Conservation (phyloP, 35 echinoderm and acorn worm genomes). For the Holothuria glaberrima region DNA sequence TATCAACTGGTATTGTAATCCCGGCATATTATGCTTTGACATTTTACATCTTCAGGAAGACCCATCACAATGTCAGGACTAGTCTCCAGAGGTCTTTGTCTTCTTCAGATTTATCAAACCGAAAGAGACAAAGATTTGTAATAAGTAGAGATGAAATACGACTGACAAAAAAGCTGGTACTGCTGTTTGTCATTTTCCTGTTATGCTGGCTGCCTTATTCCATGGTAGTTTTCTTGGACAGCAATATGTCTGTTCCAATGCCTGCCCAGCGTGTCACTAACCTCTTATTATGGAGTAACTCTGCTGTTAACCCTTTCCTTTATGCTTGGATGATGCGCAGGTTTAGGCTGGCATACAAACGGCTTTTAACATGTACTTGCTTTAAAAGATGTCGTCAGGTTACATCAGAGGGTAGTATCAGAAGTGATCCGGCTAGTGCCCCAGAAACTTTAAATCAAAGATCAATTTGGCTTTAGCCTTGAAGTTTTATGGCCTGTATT, state of each 20-base stretch:
- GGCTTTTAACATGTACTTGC: conserved; percentile 44
- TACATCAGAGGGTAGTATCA: background rate
- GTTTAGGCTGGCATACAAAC: conserved; percentile 79
- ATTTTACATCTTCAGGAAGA: conserved; percentile 68
- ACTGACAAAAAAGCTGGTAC: conserved; percentile 77
- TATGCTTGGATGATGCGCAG: conserved; percentile 84
- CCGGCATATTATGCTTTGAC: conserved; percentile 76
- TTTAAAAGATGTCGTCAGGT: conserved; percentile 56
- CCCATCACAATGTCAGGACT: conserved; percentile 55
- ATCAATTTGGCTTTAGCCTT: conserved; percentile 38
- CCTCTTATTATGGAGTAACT: conserved; percentile 73
- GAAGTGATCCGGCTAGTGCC: background rate
- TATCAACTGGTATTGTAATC: conserved; percentile 59
- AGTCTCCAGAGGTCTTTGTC: conserved; percentile 20
- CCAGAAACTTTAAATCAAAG: conserved; percentile 23
- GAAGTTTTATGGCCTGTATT: no score
- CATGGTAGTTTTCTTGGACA: conserved; percentile 72
- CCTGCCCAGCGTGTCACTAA: conserved; percentile 69
- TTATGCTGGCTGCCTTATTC: conserved; percentile 88
- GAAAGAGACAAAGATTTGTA: background rate
- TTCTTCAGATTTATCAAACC: background rate
- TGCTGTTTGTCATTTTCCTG: conserved; percentile 80
- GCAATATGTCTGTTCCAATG: conserved; percentile 38
- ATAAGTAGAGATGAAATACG: conserved; percentile 75
- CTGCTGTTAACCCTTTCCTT: conserved; percentile 79